A percentile compares a stretch with the other conserved stretches of the same genome.
Evolutionary conservation across 2,888 invertebrate genomes (phyloP).

Genomic region (Tricholauxania praeusta): DNA sequence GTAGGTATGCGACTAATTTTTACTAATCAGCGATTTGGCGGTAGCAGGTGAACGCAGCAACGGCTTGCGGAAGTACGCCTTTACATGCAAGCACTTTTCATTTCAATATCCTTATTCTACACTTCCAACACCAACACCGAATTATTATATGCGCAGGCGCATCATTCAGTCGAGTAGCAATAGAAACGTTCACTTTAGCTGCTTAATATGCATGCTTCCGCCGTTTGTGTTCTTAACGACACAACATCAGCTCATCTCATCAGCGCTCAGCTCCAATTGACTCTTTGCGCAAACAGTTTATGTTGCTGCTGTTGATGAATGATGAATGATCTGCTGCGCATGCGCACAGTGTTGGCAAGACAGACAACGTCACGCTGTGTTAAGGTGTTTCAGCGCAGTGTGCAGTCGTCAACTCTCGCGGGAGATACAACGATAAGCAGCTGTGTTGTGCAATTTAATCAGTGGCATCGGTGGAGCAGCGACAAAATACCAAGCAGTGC

Average conservation of each 20-base stretch:
- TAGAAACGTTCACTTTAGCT: background rate
- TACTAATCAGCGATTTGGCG: slow-evolving; percentile 16
- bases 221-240: background rate
- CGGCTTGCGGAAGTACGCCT: slow-evolving; percentile 55
- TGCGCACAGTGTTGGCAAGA: background rate
- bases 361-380: slow-evolving; percentile 20
- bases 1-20: slow-evolving; percentile 32
- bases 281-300: background rate
- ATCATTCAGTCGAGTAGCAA: no score
- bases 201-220: background rate
- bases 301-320: slow-evolving; percentile 11
- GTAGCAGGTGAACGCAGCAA: slow-evolving; percentile 21
- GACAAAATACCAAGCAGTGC: no score
- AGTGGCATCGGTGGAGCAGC: no score
- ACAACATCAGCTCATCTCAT: background rate
- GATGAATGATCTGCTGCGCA: slow-evolving; percentile 10
- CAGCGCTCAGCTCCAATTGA: background rate
- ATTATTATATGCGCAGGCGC: slow-evolving; percentile 1
- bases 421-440: background rate
- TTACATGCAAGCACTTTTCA: slow-evolving; percentile 22
- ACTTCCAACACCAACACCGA: no score
- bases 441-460: no score
- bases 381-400: slow-evolving; percentile 14
- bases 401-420: background rate
- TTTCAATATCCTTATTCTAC: slow-evolving; percentile 46